Evolutionary conservation across 1,140 invertebrate species (phyloP).

Genomic region (Caerostris darwini): DNA sequence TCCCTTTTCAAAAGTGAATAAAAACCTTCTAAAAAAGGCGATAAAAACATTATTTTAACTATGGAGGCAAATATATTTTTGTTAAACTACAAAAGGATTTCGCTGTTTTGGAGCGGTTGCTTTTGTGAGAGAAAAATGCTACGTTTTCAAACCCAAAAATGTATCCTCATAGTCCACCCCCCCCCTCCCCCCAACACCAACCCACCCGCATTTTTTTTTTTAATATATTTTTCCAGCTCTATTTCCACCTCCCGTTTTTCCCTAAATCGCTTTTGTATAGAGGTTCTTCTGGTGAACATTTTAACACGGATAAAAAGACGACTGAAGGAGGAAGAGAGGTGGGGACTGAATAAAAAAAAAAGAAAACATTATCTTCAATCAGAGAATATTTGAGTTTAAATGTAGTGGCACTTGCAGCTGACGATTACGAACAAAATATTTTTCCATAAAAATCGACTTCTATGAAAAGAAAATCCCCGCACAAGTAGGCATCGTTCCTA

Average conservation of each 20-base stretch:
- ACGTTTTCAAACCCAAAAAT: neutral
- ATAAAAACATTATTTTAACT: slow-evolving; percentile 33
- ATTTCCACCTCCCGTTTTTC: neutral
- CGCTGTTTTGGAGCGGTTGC: neutral
- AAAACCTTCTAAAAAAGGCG: slow-evolving; percentile 47
- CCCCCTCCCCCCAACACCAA: neutral
- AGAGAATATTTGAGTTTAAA: neutral
- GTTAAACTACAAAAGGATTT: neutral
- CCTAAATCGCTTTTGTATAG: slow-evolving; percentile 32
- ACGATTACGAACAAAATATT: too few species aligned
- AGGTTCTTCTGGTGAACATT: neutral
- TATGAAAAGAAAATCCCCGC: too few species aligned
- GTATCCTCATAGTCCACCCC: neutral
- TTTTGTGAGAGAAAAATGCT: neutral
- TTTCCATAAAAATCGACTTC: too few species aligned
- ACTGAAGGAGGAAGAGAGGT: neutral
- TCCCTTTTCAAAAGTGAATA: neutral
- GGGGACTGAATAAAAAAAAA: neutral
- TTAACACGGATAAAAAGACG: neutral
- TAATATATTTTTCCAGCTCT: neutral
- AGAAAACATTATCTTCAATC: neutral
- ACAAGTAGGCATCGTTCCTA: neutral
- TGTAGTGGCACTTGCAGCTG: slow-evolving; percentile 12
- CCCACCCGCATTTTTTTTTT: too few species aligned
- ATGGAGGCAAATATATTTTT: slow-evolving; percentile 24